Base-by-base conservation (phyloP, 2,888 invertebrate species). In the Periphyllus acericola region DNA sequence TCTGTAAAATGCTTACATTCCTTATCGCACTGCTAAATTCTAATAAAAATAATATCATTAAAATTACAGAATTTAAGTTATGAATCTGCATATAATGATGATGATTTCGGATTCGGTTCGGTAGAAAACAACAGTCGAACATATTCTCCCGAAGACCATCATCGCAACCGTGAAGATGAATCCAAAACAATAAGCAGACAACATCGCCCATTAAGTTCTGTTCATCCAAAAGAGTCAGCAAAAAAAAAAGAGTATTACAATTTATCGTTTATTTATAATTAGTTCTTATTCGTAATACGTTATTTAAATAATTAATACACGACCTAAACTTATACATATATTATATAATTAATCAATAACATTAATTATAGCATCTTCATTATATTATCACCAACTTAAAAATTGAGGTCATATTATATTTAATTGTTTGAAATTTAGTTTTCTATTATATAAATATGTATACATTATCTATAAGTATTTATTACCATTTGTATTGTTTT, bases 51-150 rank as follows among this genome's bases (percentile, higher is more conserved):
- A 9, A 14, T 14, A 3, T 36, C 36, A 36, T 36, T 3, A 46
- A 46, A 46, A n/a, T 80, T 72, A 46, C 25, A 87, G 86, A 87
- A 87, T n/a, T 60, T 74, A 40, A 72, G 72, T 46, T 79, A 87
- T 60, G 52, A 80, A 25, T 80, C 80, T 40, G 32, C 86, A 66
- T 66, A 68, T 60, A 60, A 80, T 8, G 80, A 80, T 79, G 71
- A 80, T 17, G 80, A 72, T 72, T 79, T 72, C 2, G 79, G 25
- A 3, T 80, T 71, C 46, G 40, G 17, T 46, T 74, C 60, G 1
- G 72, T 81, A 29, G 74, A 87, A 80, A 80, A 80, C 40, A 87
- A 74, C 25, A 87, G 25, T n/a, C 71, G 32, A 60, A 34, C 80
- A 55, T 46, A 72, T 74, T 11, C 83, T n/a, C 55, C 74, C 0